Base-by-base conservation (phyloP, 2,797 vertebrate species). In the Scomberomorus guttatus region DNA sequence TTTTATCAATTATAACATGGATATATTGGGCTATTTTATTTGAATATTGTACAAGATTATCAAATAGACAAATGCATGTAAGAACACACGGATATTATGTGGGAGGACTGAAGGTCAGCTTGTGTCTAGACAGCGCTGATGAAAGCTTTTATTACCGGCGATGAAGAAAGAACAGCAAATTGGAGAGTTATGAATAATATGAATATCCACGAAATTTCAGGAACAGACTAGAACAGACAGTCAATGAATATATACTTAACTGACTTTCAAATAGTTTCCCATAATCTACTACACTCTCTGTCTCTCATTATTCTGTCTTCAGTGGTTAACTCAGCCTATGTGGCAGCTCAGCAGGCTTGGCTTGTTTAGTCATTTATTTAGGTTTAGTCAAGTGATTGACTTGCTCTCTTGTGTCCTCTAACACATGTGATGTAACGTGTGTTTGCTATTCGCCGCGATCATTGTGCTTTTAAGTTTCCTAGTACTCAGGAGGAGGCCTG, bases 121-220 rank as follows among this genome's bases (percentile, higher is more conserved):
- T 32, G 54, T 72, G 66, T 84, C 66, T 71, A 71, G n/a, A 74
- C 20, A 0, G 20, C 9, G 0, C 3, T 66, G 22, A 67, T 51
- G 29, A 68, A 52, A 34, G 1, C 3, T 20, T 29, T 8, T 57
- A 32, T 64, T 57, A 20, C 20, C 46, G 25, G 11, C 0, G 1
- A 52, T 71, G 18, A 51, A 57, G 22, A 50, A 37, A 63, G 0
- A 51, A 15, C 1, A 34, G 52, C 0, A 67, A 70, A 12, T 27
- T 44, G 10, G 14, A 39, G 2, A 27, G 18, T 58, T n/a, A 27
- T 51, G n/a, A 73, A 51, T 55, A 32, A 29, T 4, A 83, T 55
- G 8, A 63, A 52, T 63, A 59, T 62, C 4, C 2, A 72, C 1
- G n/a, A 24, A 69, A 11, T 14, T 5, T 15, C 6, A 58, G 27